A percentile compares a stretch with the other conserved stretches of the same genome.
Evolutionary conservation across 2,113 vertebrate species (phyloP).

Genomic region (Cryptomyrus ogoouensis): DNA sequence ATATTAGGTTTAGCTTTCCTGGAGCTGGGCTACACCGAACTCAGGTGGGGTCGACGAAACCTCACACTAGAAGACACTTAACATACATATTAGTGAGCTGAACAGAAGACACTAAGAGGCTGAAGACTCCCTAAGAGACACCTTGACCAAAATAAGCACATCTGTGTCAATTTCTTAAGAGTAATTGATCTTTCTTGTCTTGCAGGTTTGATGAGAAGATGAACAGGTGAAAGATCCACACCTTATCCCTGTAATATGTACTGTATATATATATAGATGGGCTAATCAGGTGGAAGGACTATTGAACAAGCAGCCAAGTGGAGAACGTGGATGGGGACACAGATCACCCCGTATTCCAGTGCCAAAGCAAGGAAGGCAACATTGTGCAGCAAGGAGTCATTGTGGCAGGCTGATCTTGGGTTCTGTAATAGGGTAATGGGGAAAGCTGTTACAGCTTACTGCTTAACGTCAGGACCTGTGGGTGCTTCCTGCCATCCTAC

Average conservation of each 20-base stretch:
- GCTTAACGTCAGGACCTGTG: not conserved
- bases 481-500: not conserved
- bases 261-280: slow-evolving; percentile 4
- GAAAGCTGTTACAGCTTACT: not conserved
- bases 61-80: not conserved
- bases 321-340: not conserved
- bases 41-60: not conserved
- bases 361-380: not conserved
- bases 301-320: not conserved
- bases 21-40: not conserved
- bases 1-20: not conserved
- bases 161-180: not conserved
- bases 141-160: not conserved
- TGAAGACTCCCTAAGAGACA: not conserved
- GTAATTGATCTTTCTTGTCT: not conserved
- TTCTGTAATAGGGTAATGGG: not conserved
- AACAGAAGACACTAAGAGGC: not conserved
- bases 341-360: not conserved
- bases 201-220: slow-evolving; percentile 50
- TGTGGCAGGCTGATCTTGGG: not conserved
- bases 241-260: not conserved
- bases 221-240: slow-evolving; percentile 37
- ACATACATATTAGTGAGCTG: not conserved
- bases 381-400: not conserved
- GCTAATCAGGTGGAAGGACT: slow-evolving; percentile 5